Base-by-base conservation (phyloP, 2,888 invertebrate genomes). In the Pristionchus arcanus region DNA sequence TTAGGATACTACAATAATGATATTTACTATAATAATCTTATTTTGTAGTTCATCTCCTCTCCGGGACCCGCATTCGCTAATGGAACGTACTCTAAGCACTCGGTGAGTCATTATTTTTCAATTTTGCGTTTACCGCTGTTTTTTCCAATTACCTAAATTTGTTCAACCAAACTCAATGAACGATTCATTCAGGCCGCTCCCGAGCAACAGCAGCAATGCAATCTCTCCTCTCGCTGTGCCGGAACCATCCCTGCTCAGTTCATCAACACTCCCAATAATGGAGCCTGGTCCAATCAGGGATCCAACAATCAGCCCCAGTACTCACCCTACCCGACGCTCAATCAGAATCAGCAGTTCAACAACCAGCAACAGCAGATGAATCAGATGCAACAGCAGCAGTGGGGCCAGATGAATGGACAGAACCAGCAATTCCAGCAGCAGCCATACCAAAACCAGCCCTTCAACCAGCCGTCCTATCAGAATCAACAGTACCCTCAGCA, bases 161-260 rank as follows among this genome's bases (percentile, higher is more conserved):
- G n/a, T n/a, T n/a, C 2, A 83, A 42, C 37, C 34, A 31, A 11
- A 74, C 15, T 16, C 16, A 5, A 74, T 15, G 34, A 25, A 74
- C 13, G 34, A 34, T 34, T 31, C 16, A 19, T 71, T 49, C 71
- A 87, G 87, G 71, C 42, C 0, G 5, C 87, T n/a, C 87, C 87
- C 4, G 87, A 87, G 49, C 87, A 87, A 49, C 68, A 87, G 53
- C 68, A 71, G 19, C 68, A 87, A 71, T 87, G 87, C 87, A 53
- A 87, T 37, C 25, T 87, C 87, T 19, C 87, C n/a, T 28, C 87
- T 34, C 13, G 49, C 28, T 87, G 87, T 66, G 7, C n/a, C 15
- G 87, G 87, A 87, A 49, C 87, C 53, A 87, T 87, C 28, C 87
- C 87, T 15, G 42, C 87, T 15, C 49, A 42, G 25, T 87, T 71